phyloP scores from a whole-genome alignment of 1,140 invertebrate species.

The Brachionus angularis region DNA sequence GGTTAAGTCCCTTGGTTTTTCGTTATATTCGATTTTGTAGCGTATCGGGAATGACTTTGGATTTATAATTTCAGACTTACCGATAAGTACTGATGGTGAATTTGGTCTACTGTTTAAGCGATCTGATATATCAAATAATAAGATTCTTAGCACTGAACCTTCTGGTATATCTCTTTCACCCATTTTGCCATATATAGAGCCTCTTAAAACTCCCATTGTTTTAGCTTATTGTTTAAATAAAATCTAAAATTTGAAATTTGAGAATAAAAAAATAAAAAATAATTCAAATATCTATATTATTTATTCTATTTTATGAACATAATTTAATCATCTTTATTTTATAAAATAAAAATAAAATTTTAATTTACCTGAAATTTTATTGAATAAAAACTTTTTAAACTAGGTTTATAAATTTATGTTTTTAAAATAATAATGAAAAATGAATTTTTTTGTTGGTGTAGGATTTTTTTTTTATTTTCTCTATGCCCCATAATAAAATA shows the following conservation, averaged over 20 bases:
- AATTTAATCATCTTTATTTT: too few relatives aligned
- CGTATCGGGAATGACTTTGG: neutral
- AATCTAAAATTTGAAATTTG: neutral
- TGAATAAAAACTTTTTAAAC: too few relatives aligned
- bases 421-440: too few relatives aligned
- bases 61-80: neutral
- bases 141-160: neutral
- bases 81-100: neutral
- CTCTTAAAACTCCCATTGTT: slow-evolving; percentile 14
- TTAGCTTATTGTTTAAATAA: slow-evolving; percentile 3
- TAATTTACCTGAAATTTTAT: neutral
- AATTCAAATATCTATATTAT: neutral
- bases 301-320: too few relatives aligned
- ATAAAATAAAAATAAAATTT: too few relatives aligned
- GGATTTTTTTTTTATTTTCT: slow-evolving; percentile 21
- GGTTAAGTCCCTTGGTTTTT: neutral
- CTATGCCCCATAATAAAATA: neutral
- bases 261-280: neutral
- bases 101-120: neutral
- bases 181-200: neutral
- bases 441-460: too few relatives aligned
- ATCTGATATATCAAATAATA: slow-evolving; percentile 2
- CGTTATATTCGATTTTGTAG: neutral
- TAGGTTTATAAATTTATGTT: too few relatives aligned
- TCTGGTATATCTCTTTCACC: neutral